These are phyloP conservation scores for Cercopithecus hamlyni DNA, from an alignment of 2,797 vertebrate species.

Conservation along the genomic window DNA sequence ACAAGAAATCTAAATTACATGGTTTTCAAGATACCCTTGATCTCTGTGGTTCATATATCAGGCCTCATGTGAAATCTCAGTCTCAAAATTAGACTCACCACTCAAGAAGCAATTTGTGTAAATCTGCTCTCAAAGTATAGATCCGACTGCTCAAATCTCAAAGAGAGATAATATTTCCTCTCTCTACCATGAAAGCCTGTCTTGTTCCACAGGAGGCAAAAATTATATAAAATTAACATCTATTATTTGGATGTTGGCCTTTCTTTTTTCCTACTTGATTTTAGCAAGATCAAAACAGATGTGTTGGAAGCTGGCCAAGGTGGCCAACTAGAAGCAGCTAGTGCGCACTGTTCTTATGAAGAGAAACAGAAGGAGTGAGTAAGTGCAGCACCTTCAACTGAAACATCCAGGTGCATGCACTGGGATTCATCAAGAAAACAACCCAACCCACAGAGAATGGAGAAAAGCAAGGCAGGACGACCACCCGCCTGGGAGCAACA, in stretches of 20 bases:
- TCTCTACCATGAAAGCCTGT: background rate
- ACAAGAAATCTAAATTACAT: conserved; percentile 43
- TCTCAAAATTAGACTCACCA: background rate
- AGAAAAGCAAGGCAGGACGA: background rate
- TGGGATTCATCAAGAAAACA: background rate
- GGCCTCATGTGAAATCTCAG: conserved; percentile 39
- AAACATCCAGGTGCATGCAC: background rate
- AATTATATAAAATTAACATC: background rate
- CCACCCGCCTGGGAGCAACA: background rate
- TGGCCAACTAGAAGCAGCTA: background rate
- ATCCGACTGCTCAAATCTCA: background rate
- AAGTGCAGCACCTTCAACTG: background rate
- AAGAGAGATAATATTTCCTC: conserved; percentile 12
- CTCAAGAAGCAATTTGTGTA: conserved; percentile 30
- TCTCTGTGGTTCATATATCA: background rate
- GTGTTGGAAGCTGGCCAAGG: background rate
- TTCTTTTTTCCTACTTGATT: background rate
- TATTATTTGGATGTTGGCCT: background rate
- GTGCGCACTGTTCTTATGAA: background rate
- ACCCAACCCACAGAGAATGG: background rate
- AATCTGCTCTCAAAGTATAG: conserved; percentile 30
- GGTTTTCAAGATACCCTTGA: conserved; percentile 34
- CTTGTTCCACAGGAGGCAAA: conserved; percentile 12
- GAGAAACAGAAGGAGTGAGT: background rate
- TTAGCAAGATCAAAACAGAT: background rate